Conservation (phyloP, 2,113 vertebrate species). For the Vulpes ferrilata region DNA sequence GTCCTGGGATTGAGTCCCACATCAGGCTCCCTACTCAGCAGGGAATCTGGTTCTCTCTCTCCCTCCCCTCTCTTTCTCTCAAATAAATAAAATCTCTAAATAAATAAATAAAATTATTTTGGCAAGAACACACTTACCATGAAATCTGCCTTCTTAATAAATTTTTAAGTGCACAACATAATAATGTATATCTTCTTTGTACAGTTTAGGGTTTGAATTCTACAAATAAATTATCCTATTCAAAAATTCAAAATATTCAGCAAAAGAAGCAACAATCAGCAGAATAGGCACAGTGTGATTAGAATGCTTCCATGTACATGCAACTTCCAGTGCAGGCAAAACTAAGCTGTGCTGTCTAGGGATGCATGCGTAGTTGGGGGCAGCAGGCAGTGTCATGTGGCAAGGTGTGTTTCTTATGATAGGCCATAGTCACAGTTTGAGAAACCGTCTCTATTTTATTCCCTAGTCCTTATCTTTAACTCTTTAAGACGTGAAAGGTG, state of each 20-base stretch:
- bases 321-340: neutral
- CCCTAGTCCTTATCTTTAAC: neutral
- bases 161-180: neutral
- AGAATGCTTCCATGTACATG: neutral
- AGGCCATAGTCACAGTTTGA: neutral
- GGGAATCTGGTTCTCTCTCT: too few relatives aligned
- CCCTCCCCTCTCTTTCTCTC: too few relatives aligned
- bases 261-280: neutral
- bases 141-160: neutral
- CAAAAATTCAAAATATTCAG: constrained; percentile 25
- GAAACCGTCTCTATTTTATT: neutral
- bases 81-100: too few relatives aligned
- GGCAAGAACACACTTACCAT: constrained; percentile 3
- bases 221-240: neutral
- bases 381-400: too few relatives aligned
- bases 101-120: neutral
- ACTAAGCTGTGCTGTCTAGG: neutral
- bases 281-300: neutral
- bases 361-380: neutral
- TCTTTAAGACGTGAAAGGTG: neutral
- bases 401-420: neutral
- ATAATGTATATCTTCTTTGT: neutral
- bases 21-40: too few relatives aligned
- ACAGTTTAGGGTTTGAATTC: neutral
- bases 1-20: too few relatives aligned